Conservation (phyloP, 2,797 vertebrate species). For the Pangasius larnaudii region DNA sequence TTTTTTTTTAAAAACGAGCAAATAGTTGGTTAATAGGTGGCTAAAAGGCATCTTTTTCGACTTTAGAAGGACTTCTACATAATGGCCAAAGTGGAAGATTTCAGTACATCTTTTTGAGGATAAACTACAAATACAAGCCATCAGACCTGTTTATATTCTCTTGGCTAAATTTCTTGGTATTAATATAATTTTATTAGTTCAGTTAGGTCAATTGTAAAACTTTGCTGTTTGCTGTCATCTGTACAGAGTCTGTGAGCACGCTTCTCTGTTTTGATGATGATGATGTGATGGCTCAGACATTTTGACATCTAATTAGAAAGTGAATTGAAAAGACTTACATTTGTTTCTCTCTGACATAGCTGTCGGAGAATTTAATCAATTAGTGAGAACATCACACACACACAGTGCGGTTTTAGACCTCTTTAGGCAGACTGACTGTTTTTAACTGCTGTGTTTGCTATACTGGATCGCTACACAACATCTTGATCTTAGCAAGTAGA, state of each 20-base stretch:
- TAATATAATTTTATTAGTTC: neutral
- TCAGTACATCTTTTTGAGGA: neutral
- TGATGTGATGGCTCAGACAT: neutral
- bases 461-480: neutral
- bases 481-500: neutral
- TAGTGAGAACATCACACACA: neutral
- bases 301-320: neutral
- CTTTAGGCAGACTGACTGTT: neutral
- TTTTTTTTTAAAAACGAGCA: neutral
- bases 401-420: neutral
- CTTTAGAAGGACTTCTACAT: neutral
- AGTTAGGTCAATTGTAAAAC: neutral
- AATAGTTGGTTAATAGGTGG: neutral
- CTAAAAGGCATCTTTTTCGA: too few species aligned
- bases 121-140: neutral
- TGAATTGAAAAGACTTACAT: neutral
- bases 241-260: neutral
- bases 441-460: neutral
- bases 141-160: neutral
- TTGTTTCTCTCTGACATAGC: neutral
- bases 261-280: neutral
- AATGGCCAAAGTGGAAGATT: neutral
- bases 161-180: neutral
- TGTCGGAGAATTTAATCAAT: neutral
- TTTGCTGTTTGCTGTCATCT: neutral